Conservation (phyloP, 2,888 invertebrate genomes). For the Eilema griseolum region DNA sequence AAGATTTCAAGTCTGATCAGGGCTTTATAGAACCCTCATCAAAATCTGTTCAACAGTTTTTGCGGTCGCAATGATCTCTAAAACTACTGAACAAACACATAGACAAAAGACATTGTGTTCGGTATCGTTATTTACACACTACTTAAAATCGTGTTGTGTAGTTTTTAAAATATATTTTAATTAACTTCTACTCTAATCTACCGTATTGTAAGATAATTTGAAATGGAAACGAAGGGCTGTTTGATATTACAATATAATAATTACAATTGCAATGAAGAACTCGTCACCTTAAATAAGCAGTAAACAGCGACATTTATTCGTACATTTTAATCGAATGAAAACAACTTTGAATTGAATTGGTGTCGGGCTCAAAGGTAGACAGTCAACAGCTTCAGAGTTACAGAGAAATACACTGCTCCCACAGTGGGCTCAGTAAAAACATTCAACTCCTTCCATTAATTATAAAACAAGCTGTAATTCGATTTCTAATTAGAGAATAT, state of each 20-base stretch:
- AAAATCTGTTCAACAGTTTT: too few relatives aligned
- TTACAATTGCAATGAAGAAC: neutral
- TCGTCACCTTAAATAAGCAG: conserved; percentile 31
- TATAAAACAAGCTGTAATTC: conserved; percentile 23
- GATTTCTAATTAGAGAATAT: conserved; percentile 24
- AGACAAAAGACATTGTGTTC: too few relatives aligned
- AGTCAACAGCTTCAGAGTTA: conserved; percentile 33
- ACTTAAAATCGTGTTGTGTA: too few relatives aligned
- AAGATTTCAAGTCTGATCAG: too few relatives aligned
- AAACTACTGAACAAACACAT: too few relatives aligned
- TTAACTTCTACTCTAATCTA: neutral
- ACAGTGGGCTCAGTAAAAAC: conserved; percentile 31
- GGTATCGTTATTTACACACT: too few relatives aligned
- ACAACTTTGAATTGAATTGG: conserved; percentile 35
- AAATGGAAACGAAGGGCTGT: neutral
- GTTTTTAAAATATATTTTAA: too few relatives aligned
- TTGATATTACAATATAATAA: neutral
- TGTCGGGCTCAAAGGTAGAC: conserved; percentile 23
- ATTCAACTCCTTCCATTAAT: conserved; percentile 25
- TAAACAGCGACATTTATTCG: conserved; percentile 35
- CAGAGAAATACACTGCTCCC: conserved; percentile 14
- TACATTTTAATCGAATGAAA: conserved; percentile 49
- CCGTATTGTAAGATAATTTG: neutral
- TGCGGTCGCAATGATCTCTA: too few relatives aligned
- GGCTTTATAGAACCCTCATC: too few relatives aligned